Base-by-base conservation (phyloP, 2,113 vertebrate species). In the Melozone crissalis region DNA sequence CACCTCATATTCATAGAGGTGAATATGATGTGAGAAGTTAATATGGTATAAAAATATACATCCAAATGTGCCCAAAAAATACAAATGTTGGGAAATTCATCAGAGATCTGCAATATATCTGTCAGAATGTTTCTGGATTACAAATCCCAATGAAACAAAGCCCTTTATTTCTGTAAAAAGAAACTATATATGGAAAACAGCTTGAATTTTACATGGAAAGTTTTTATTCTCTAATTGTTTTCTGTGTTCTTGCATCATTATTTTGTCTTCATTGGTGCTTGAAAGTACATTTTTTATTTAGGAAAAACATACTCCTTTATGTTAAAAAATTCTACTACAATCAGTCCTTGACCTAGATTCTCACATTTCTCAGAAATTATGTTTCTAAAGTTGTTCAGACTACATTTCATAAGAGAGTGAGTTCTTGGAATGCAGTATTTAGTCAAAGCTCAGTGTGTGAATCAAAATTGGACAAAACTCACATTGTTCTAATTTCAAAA, bases 331-430 rank as follows among this genome's bases (percentile, higher is more conserved):
- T 93, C 57, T 83, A 30, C 62, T 78, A 47, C 39, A 84, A 84
- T 74, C 72, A 94, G 44, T 68, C 44, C 49, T 89, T 95, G 91
- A 96, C 91, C 94, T 93, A 93, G 85, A 95, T 95, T 93, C 37
- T 23, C 31, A 31, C 52, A 92, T 57, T 84, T 96, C 78, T 91
- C 71, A 87, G 58, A 95, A 95, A 83, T 84, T 43, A 57, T 41
- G 15, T 77, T 84, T 84, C 51, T 93, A 61, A 86, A 93, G 33
- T 66, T 79, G 35, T 93, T 84, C 49, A 90, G 66, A 84, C 51
- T 84, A 43, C 27, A 52, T 82, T 90, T 79, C 55, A 63, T 74
- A 94, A 35, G 10, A 68, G 13, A 91, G 3, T 20, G 35, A 94
- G 12, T 90, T 89, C 76, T 59, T 90, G 54, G 76, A 96, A 90